Conservation (phyloP, 2,113 vertebrate species). For the Melanocharis versteri region DNA sequence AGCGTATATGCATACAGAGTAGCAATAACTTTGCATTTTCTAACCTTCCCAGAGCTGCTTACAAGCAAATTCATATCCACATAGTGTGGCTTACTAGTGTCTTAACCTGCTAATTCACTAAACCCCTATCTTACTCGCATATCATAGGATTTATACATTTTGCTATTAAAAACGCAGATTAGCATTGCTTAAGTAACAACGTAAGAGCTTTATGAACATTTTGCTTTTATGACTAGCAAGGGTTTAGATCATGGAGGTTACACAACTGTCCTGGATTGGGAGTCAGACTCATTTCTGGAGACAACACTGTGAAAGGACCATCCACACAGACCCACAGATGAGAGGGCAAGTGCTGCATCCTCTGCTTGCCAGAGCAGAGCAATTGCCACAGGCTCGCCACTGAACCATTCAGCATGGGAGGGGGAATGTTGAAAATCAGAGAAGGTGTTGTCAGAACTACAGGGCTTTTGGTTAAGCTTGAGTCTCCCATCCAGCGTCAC, state of each 20-base stretch:
- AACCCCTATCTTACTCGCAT: background rate
- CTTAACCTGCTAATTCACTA: background rate
- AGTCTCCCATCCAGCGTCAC: background rate
- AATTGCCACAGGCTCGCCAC: background rate
- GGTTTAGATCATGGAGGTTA: background rate
- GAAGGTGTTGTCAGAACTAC: background rate
- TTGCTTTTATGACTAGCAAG: background rate
- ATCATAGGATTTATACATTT: background rate
- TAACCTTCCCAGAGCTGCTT: background rate
- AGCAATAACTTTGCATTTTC: background rate
- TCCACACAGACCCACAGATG: background rate
- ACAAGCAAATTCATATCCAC: background rate
- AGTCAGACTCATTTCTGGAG: background rate
- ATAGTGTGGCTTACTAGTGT: background rate
- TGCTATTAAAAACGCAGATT: background rate
- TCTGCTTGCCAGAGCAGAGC: background rate
- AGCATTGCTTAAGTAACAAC: background rate
- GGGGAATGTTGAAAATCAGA: background rate
- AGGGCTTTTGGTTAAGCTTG: background rate
- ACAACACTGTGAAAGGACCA: background rate
- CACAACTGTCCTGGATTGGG: background rate
- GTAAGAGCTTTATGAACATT: accelerated
- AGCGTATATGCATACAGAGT: background rate
- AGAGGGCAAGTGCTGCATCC: background rate
- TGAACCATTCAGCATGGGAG: background rate